A percentile compares a stretch with the other conserved stretches of the same genome.
Conservation (phyloP, 2,113 vertebrate species). For the Capreolus pygargus region DNA sequence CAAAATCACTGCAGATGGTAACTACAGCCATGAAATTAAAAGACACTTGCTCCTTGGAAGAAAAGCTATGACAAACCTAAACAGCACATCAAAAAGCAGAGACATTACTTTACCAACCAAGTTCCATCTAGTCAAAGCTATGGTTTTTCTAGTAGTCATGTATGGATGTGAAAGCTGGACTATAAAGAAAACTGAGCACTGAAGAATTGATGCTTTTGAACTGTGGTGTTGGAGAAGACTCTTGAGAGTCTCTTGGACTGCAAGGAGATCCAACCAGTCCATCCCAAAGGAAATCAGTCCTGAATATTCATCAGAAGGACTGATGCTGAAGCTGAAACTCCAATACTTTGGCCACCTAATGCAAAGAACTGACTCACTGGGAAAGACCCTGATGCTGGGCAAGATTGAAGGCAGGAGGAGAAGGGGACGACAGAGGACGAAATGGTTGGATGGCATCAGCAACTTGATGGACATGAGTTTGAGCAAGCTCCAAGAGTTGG, state of each 20-base stretch:
- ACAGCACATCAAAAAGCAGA: neutral
- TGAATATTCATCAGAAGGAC: neutral
- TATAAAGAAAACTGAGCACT: neutral
- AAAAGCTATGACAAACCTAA: neutral
- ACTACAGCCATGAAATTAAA: neutral
- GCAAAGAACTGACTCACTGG: neutral
- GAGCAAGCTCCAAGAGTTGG: neutral
- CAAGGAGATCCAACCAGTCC: neutral
- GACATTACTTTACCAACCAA: neutral
- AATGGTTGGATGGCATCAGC: neutral
- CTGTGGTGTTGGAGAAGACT: neutral
- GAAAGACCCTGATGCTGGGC: neutral
- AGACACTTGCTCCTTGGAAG: neutral
- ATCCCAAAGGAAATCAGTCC: neutral
- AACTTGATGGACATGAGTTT: neutral
- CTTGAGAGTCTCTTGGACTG: neutral
- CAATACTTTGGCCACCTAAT: neutral
- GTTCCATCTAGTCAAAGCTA: neutral
- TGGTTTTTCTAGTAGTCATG: neutral
- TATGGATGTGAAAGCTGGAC: neutral
- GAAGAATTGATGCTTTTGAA: neutral
- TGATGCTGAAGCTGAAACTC: neutral
- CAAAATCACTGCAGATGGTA: neutral
- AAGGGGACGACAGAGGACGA: neutral
- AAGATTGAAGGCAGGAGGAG: neutral